Evolutionary conservation across 2,113 vertebrate species (phyloP), one percentile per base, ranked within the genome.

Genomic region (Gambusia affinis): DNA sequence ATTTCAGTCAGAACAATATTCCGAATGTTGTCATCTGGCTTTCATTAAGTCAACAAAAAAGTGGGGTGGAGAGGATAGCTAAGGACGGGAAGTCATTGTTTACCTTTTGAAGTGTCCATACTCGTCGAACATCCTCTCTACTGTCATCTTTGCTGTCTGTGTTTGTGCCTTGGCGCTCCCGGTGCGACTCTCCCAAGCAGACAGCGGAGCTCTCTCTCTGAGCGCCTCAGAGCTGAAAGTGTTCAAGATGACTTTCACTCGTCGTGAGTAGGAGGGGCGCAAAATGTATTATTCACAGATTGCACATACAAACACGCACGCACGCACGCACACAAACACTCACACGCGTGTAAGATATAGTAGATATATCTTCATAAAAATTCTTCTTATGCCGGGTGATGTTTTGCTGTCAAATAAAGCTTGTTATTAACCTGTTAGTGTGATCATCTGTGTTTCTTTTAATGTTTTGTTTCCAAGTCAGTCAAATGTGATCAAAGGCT

Each of bases 31-130:
- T 24, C 22, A 24, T n/a, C 19, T 57, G 51, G 19, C 22, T 57
- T n/a, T 57, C 24, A 57, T 57, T 11, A 57, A 57, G 51, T n/a
- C 8, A 57, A n/a, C 51, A 47, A 54, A 19, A 47, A 28, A 19
- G 15, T 3, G 17, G 15, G 31, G 2, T 11, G 8, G 19, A 22
- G 24, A 15, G 39, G 39, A 42, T 17, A 17, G 4, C 27, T 39
- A 19, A 47, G 5, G 14, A 47, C 44, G 15, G 44, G 19, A 17
- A 19, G 5, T 17, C 15, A 10, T 17, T 12, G n/a, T 3, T 7
- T 92, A 95, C 95, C 89, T 92, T 62, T 90, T 92, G 70, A 95
- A 95, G 81, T 95, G 94, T 54, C 95, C 95, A 10, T 95, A 91
- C 73, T 93, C 86, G 75, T 95, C 94, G 70, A 95, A 95, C 72